A percentile compares a stretch with the other conserved stretches of the same genome.
phyloP scores from a whole-genome alignment of 2,113 vertebrate genomes.

The Gallinago media region DNA sequence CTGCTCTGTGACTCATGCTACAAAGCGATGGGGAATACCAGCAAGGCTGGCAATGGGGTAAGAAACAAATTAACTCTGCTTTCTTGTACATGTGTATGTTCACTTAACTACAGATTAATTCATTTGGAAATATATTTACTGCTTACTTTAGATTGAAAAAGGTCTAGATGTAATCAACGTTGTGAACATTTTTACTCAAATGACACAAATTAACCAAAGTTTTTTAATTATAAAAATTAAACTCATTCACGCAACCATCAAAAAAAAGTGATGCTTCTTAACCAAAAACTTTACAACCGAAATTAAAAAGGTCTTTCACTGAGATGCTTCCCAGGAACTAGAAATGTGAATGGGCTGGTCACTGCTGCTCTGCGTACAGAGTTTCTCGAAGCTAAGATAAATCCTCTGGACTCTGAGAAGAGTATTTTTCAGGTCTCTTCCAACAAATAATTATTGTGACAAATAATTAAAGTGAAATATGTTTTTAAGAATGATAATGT shows the following conservation, averaged over 20 bases:
- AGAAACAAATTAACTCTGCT: neutral
- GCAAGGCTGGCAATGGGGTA: neutral
- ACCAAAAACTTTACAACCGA: neutral
- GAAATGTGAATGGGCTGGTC: neutral
- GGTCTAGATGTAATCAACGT: neutral
- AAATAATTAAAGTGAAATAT: neutral
- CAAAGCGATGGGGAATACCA: neutral
- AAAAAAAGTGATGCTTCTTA: neutral
- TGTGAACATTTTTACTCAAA: neutral
- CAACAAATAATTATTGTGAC: neutral
- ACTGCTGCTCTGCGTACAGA: neutral
- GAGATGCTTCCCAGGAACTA: neutral
- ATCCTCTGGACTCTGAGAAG: neutral
- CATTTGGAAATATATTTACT: neutral
- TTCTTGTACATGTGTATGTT: neutral
- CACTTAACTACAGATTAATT: neutral
- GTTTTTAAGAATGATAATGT: neutral
- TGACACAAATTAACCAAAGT: neutral
- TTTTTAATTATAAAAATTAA: neutral
- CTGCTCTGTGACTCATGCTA: neutral
- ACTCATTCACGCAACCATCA: neutral
- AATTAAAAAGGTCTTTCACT: neutral
- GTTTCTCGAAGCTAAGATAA: neutral
- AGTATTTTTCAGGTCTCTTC: neutral
- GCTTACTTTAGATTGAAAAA: neutral